Percentiles rank a stretch among this genome's conserved stretches.
Evolutionary conservation across 2,113 vertebrate species (phyloP).

Genomic region (Anarhynchus alexandrinus): DNA sequence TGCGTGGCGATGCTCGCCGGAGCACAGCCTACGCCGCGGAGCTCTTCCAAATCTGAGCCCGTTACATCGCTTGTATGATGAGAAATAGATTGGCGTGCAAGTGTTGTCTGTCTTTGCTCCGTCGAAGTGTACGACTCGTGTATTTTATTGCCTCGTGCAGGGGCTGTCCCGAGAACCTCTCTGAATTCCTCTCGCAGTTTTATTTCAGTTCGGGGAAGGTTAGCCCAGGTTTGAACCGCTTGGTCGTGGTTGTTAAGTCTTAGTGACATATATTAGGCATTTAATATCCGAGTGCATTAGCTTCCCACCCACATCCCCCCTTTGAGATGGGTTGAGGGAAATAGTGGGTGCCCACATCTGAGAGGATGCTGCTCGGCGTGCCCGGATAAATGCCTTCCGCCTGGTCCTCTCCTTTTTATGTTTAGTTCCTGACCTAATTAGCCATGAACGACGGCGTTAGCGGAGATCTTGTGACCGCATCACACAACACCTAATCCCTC

Average conservation of each 20-base stretch:
- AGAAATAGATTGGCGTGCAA: not conserved
- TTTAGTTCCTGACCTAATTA: not conserved
- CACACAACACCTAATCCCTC: not conserved
- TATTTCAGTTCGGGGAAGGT: not conserved
- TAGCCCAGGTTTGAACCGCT: not conserved
- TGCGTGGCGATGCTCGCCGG: accelerated
- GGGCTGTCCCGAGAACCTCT: not conserved
- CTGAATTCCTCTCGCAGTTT: not conserved
- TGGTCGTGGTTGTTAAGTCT: not conserved
- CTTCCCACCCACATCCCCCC: conserved; percentile 16
- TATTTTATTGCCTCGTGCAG: accelerated
- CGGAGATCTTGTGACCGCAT: not conserved
- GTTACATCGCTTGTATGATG: accelerated
- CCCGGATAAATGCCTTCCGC: not conserved
- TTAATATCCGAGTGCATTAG: conserved; percentile 8
- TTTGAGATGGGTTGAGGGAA: not conserved
- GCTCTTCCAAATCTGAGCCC: not conserved
- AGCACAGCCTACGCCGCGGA: accelerated
- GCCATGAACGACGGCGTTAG: accelerated
- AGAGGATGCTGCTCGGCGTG: not conserved
- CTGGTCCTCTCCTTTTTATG: not conserved
- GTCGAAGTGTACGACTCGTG: accelerated
- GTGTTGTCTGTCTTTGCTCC: not conserved
- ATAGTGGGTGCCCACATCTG: not conserved
- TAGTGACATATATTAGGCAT: not conserved